phyloP scores from a whole-genome alignment of 2,888 invertebrate genomes.

The Agrochola litura region DNA sequence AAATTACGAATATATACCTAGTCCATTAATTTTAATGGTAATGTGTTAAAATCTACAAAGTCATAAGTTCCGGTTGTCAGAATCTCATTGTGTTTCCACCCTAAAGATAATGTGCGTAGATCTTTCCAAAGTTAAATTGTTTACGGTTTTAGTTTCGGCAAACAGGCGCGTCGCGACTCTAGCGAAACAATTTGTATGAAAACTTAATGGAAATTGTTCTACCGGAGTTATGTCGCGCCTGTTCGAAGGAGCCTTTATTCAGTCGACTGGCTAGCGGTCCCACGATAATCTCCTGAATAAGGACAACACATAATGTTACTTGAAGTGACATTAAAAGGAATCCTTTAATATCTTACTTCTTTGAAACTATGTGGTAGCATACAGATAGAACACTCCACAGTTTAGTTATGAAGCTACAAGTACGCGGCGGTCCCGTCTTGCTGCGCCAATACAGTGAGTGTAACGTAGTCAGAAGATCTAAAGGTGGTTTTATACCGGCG shows the following conservation, averaged over 20 bases:
- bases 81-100: not conserved
- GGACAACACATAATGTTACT: not conserved
- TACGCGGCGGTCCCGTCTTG: no score
- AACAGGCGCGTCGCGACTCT: no score
- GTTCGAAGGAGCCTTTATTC: no score
- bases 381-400: no score
- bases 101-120: not conserved
- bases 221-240: no score
- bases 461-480: no score
- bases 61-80: not conserved
- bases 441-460: no score
- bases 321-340: not conserved
- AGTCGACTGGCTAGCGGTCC: not conserved
- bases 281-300: no score
- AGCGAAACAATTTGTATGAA: no score
- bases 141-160: not conserved
- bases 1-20: not conserved
- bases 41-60: conserved; percentile 2
- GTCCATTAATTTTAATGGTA: not conserved
- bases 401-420: no score
- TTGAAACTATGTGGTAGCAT: not conserved
- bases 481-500: no score
- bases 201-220: no score
- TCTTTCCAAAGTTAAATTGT: not conserved
- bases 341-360: not conserved